These are phyloP conservation scores for Doryteuthis pealeii DNA, from an alignment of 1,140 invertebrate genomes.

Conservation along the genomic window DNA sequence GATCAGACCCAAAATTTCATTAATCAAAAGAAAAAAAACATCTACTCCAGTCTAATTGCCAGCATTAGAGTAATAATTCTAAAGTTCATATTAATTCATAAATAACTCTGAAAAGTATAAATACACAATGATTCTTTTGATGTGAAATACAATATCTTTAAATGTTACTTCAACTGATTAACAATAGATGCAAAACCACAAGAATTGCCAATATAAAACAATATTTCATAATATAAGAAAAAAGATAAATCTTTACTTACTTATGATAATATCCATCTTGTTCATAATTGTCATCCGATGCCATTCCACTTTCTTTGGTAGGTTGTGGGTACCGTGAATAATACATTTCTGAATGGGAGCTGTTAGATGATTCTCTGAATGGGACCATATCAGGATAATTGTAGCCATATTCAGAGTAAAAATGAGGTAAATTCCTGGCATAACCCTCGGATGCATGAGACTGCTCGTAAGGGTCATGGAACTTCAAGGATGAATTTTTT, in stretches of 20 bases:
- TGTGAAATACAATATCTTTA: no score
- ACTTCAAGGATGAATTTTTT: constrained; percentile 24
- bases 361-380: not conserved
- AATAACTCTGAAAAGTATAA: no score
- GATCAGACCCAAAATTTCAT: no score
- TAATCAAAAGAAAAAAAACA: no score
- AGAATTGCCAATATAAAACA: no score
- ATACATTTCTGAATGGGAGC: constrained; percentile 7
- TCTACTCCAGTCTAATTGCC: no score
- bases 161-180: no score
- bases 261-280: constrained; percentile 27
- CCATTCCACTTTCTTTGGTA: not conserved
- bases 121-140: no score
- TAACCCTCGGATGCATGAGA: constrained; percentile 13
- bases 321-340: not conserved
- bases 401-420: not conserved
- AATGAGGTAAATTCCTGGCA: not conserved
- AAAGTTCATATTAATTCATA: no score
- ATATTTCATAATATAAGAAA: no score
- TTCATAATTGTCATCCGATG: constrained; percentile 23
- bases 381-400: not conserved
- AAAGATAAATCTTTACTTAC: constrained; percentile 19
- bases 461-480: constrained; percentile 24
- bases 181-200: no score
- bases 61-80: no score